phyloP scores from a whole-genome alignment of 2,888 invertebrate genomes.

The Mythimna impura region DNA sequence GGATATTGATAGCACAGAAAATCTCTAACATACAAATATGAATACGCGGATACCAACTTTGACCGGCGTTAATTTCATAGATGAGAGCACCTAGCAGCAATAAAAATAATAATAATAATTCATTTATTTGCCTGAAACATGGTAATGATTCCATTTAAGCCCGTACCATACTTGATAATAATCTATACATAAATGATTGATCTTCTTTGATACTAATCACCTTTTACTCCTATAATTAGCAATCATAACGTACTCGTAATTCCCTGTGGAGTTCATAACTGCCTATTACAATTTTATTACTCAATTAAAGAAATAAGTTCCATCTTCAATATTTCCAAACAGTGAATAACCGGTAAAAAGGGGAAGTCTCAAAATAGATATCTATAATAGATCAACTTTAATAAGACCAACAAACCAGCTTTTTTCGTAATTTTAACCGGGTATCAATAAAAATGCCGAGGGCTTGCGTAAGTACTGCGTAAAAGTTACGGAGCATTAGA shows the following conservation, averaged over 20 bases:
- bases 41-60: neutral
- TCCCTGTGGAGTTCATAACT: constrained; percentile 6
- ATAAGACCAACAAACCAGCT: constrained; percentile 53
- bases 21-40: neutral
- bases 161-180: neutral
- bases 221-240: constrained; percentile 14
- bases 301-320: constrained; percentile 33
- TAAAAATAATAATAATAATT: no score
- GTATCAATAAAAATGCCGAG: constrained; percentile 62
- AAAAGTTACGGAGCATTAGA: constrained; percentile 44
- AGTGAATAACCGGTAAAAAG: constrained; percentile 40
- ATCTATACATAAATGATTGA: constrained; percentile 3
- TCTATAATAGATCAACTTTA: constrained; percentile 53
- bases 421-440: constrained; percentile 62
- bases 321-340: constrained; percentile 47
- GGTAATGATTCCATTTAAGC: neutral
- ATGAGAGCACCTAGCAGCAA: neutral
- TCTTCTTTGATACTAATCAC: constrained; percentile 14
- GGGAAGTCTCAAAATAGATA: constrained; percentile 52
- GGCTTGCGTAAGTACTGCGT: constrained; percentile 61
- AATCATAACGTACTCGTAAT: constrained; percentile 18
- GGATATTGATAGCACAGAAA: neutral
- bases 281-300: constrained; percentile 30
- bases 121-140: no score
- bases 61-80: neutral